These are phyloP conservation scores for Orthosia gracilis DNA, from an alignment of 2,888 invertebrate species.

Conservation along the genomic window DNA sequence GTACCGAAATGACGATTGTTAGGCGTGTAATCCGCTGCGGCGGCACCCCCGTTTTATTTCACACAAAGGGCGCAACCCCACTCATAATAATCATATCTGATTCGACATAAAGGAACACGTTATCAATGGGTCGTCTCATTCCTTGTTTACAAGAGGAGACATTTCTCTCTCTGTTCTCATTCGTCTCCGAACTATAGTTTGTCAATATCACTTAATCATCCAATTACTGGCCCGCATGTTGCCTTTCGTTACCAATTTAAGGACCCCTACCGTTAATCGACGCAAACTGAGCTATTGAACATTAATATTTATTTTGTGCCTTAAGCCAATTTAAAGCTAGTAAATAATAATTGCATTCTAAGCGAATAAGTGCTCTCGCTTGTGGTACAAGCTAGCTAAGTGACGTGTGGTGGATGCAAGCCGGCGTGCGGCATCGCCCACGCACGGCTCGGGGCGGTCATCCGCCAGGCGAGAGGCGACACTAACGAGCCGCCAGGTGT, in stretches of 20 bases:
- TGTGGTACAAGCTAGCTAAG: conserved; percentile 29
- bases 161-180: conserved; percentile 48
- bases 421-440: conserved; percentile 48
- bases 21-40: conserved; percentile 84
- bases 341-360: conserved; percentile 32
- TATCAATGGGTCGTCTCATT: conserved; percentile 65
- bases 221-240: conserved; percentile 86
- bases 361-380: conserved; percentile 37
- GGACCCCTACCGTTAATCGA: conserved; percentile 68
- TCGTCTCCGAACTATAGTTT: conserved; percentile 70
- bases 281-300: conserved; percentile 41
- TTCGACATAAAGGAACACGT: conserved; percentile 65
- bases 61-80: conserved; percentile 78
- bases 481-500: conserved; percentile 90
- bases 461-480: conserved; percentile 84
- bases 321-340: conserved; percentile 35
- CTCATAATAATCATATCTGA: conserved; percentile 76
- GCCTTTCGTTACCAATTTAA: conserved; percentile 82
- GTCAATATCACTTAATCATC: conserved; percentile 83
- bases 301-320: conserved; percentile 44
- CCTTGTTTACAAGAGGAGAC: conserved; percentile 70
- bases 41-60: conserved; percentile 76
- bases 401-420: conserved; percentile 56
- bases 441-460: conserved; percentile 56
- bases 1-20: conserved; percentile 82